Evolutionary conservation across 2,113 vertebrate genomes (phyloP).

Genomic region (Strix uralensis): DNA sequence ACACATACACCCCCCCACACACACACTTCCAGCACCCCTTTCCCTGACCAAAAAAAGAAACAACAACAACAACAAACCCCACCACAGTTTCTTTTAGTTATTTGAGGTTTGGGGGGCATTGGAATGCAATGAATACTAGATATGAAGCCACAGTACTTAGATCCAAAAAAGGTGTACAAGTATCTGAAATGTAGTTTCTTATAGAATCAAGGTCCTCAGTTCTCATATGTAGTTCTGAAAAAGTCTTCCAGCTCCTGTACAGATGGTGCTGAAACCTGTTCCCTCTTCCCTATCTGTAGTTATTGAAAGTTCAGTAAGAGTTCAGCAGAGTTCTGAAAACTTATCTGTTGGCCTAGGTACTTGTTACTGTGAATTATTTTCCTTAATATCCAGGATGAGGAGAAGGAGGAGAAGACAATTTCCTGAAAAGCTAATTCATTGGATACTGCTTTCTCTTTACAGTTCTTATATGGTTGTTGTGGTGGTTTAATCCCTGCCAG

Average conservation of each 20-base stretch:
- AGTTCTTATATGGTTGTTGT: neutral
- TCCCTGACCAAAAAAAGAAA: neutral
- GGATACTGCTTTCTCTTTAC: neutral
- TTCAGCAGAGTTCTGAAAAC: neutral
- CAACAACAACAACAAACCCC: neutral
- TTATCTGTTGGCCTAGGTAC: neutral
- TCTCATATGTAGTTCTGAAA: neutral
- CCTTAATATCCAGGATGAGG: neutral
- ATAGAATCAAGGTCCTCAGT: neutral
- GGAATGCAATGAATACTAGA: neutral
- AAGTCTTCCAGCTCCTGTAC: neutral
- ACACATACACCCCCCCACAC: accelerated
- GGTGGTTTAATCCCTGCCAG: too few species aligned
- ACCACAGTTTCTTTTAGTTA: neutral
- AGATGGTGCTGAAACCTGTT: neutral
- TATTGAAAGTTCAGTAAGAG: neutral
- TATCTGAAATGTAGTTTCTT: neutral
- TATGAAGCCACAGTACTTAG: neutral
- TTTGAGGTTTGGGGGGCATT: neutral
- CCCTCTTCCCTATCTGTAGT: neutral
- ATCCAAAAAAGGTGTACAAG: neutral
- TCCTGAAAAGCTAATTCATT: neutral
- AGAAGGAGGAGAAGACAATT: neutral
- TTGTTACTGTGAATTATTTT: neutral
- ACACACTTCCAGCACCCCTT: neutral